phyloP scores from a whole-genome alignment of 2,113 vertebrate species.

The Ammospiza caudacuta region DNA sequence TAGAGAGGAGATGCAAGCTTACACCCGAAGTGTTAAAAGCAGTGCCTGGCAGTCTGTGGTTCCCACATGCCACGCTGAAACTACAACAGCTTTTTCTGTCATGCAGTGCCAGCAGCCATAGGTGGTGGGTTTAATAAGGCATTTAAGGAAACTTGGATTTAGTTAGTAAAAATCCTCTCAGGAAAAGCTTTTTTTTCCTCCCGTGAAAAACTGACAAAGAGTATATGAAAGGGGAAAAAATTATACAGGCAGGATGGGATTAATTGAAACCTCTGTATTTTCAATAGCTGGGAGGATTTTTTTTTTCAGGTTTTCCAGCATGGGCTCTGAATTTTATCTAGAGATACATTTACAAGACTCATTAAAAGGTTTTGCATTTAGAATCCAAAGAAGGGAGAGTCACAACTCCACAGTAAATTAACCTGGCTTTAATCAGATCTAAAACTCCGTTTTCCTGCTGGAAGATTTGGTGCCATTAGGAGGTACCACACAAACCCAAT shows the following conservation, averaged over 20 bases:
- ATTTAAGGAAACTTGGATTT: neutral
- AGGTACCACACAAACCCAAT: neutral
- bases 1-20: neutral
- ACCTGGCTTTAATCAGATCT: neutral
- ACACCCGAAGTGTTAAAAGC: neutral
- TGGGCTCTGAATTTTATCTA: neutral
- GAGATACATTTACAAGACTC: neutral
- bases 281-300: neutral
- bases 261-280: neutral
- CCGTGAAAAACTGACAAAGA: neutral
- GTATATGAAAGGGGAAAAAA: neutral
- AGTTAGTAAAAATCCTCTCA: neutral
- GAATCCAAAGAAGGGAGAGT: neutral
- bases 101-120: constrained; percentile 20
- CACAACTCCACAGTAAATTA: neutral
- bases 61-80: neutral
- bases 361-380: neutral
- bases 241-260: neutral
- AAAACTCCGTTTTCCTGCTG: neutral
- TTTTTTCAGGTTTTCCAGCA: neutral
- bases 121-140: constrained; percentile 42
- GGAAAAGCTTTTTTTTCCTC: neutral
- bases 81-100: constrained; percentile 14
- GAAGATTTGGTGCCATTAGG: neutral
- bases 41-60: neutral